Conservation (phyloP, 2,888 invertebrate genomes). For the Eupithecia tripunctaria region DNA sequence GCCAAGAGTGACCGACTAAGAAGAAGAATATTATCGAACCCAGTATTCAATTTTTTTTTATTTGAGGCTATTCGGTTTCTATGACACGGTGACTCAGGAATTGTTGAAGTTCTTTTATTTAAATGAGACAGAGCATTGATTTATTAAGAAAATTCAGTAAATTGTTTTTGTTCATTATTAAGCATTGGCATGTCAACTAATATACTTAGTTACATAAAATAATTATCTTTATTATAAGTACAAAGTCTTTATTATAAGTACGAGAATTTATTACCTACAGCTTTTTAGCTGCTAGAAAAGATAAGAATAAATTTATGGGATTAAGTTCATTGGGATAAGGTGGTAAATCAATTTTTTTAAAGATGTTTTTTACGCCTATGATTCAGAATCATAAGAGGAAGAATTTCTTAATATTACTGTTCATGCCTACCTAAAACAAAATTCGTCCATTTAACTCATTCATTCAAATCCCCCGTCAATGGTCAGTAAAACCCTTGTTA, state of each 20-base stretch:
- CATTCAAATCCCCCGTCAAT: slow-evolving; percentile 1
- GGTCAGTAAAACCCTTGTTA: slow-evolving; percentile 1
- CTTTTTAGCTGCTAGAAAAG: not conserved
- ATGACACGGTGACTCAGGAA: not conserved
- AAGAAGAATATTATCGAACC: too few species aligned
- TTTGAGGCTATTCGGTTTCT: not conserved
- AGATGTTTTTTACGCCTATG: not conserved
- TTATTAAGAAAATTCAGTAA: not conserved
- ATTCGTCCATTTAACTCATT: not conserved
- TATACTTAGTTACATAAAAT: too few species aligned
- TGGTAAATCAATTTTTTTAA: not conserved
- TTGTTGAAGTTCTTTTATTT: not conserved
- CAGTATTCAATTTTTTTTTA: not conserved
- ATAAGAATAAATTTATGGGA: too few species aligned
- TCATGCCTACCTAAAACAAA: not conserved
- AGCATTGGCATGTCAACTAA: not conserved
- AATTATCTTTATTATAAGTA: too few species aligned
- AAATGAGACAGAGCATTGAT: not conserved
- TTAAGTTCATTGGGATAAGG: not conserved
- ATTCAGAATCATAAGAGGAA: not conserved
- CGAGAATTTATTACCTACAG: not conserved
- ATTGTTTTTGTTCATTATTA: not conserved
- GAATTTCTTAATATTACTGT: not conserved
- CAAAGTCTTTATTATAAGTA: too few species aligned
- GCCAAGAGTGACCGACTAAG: too few species aligned